phyloP scores from a whole-genome alignment of 2,888 invertebrate species.

The Chouioia cunea region DNA sequence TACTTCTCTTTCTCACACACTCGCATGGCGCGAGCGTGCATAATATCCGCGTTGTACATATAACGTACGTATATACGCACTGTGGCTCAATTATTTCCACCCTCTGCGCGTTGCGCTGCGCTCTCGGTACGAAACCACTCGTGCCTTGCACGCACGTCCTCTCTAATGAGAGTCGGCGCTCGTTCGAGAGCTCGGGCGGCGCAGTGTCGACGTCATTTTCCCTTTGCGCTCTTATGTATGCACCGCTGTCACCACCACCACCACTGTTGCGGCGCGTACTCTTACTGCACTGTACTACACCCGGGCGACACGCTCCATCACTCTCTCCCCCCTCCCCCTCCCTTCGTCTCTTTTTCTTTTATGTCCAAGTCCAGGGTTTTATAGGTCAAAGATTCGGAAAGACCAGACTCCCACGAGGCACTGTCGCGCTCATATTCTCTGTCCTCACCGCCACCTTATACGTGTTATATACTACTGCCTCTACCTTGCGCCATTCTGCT shows the following conservation, averaged over 20 bases:
- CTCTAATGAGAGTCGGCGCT: constrained; percentile 55
- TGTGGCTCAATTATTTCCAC: constrained; percentile 59
- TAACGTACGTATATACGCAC: constrained; percentile 26
- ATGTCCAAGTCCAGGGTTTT: constrained; percentile 22
- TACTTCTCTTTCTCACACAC: too few relatives aligned
- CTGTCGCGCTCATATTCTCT: not conserved
- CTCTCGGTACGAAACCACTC: constrained; percentile 36
- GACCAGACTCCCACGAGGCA: constrained; percentile 12
- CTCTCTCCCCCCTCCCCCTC: not conserved
- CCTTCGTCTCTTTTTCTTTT: not conserved
- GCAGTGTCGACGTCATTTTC: constrained; percentile 19
- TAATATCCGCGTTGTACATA: constrained; percentile 6
- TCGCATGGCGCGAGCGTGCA: not conserved
- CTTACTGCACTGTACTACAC: not conserved
- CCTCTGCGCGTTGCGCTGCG: constrained; percentile 50
- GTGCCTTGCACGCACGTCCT: constrained; percentile 48
- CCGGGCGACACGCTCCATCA: constrained; percentile 12
- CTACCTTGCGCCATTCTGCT: too few relatives aligned
- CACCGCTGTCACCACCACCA: not conserved
- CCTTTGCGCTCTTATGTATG: constrained; percentile 30
- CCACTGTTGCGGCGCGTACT: not conserved
- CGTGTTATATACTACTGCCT: too few relatives aligned
- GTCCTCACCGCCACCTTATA: not conserved
- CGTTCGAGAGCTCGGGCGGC: constrained; percentile 28
- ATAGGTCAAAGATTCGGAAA: constrained; percentile 42